Evolutionary conservation across 2,888 invertebrate genomes (phyloP), one percentile per base, ranked within the genome.

Genomic region (Chorisops tibialis): DNA sequence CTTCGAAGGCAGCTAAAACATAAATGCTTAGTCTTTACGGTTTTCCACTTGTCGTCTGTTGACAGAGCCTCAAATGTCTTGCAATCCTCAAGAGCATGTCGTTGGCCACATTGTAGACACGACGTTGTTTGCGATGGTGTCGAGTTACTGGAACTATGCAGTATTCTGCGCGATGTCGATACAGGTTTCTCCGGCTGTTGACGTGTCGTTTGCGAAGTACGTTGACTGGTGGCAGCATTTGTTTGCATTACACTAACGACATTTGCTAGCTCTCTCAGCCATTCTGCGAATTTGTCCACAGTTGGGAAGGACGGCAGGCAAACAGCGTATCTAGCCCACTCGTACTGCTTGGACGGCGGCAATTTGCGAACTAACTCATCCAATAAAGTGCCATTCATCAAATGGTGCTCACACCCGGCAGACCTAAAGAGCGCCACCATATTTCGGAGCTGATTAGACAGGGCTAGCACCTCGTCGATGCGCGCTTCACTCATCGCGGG

Each of bases 261-360:
- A 19, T 51, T 62, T 18, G 65, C 65, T 14, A 64, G 19, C 3
- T 62, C 63, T 12, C 52, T 62, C 14, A 64, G 1, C 63, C 64
- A 64, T 6, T 3, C 11, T 16, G 52, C 22, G 52, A 54, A 63
- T 16, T 21, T 35, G 18, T 43, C 19, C 0, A 63, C 16, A 18
- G 60, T 64, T 19, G 62, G 45, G 35, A 38, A 63, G 19, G 65
- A 62, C 39, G 35, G 7, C 22, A 65, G 48, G 2, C 30, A 22
- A 12, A 48, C 47, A 12, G 48, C 59, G 2, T 61, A 50, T 41
- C 45, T 63, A 18, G 50, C 47, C 59, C 65, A 65, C 39, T 65
- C 65, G 48, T 61, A 65, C 47, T 65, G 49, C 45, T 65, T 67
- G 21, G 62, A 63, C 62, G 63, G 67, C 7, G 63, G 66, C 14